Evolutionary conservation across 1,140 invertebrate genomes (phyloP).

Genomic region (Phenacoccus solenopsis): DNA sequence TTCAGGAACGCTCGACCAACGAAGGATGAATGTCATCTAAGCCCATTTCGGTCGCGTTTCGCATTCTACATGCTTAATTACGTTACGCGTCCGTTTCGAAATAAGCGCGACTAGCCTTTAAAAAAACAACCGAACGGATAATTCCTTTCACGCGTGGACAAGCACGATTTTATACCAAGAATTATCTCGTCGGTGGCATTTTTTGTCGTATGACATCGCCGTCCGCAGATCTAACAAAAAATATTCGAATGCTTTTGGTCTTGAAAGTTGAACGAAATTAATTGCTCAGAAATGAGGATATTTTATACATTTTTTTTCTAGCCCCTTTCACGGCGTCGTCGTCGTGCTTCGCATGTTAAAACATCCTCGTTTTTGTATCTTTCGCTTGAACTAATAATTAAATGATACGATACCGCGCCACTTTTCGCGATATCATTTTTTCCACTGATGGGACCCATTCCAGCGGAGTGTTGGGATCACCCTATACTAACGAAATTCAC

Average conservation of each 20-base stretch:
- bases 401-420: no score
- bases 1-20: background rate
- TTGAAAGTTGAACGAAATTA: background rate
- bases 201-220: background rate
- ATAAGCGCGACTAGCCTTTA: background rate
- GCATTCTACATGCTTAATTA: slow-evolving; percentile 2
- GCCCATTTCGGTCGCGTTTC: background rate
- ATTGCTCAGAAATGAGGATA: background rate
- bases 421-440: no score
- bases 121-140: background rate
- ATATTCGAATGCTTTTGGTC: background rate
- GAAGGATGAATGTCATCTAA: slow-evolving; percentile 1
- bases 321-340: background rate
- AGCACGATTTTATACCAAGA: background rate
- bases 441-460: no score
- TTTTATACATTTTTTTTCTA: background rate
- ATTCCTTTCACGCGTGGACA: background rate
- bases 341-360: background rate
- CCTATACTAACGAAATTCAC: no score
- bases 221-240: background rate
- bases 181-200: background rate
- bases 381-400: no score
- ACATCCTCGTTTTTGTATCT: no score
- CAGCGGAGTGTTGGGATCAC: no score
- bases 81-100: background rate